Base-by-base conservation (phyloP, 2,113 vertebrate genomes). In the Antigone vipio region DNA sequence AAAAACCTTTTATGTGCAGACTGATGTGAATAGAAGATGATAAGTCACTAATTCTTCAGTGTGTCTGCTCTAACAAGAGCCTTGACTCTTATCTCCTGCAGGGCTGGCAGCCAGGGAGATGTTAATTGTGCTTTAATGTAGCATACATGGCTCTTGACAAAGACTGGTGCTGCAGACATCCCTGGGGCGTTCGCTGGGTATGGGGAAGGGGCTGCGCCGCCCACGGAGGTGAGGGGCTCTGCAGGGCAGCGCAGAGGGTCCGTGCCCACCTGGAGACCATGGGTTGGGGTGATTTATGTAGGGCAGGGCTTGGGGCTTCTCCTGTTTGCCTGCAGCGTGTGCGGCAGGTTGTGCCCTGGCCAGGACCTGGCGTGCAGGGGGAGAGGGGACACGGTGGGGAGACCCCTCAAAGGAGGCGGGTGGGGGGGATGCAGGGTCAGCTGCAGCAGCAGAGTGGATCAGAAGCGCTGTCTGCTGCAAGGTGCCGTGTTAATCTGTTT, bases 1-100 rank as follows among this genome's bases (percentile, higher is more conserved):
- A 42, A 90, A 76, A 58, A 17, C 75, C 63, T 83, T 96, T 96
- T 92, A 66, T 69, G 64, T 73, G 72, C 82, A 85, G 96, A 8
- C 71, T 58, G 95, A 92, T 88, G 78, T 47, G 93, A 90, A 74
- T 5, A 42, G 88, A 20, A 58, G 88, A 87, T 49, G 94, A 62
- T 90, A 95, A 94, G 67, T 85, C 93, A 23, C 82, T 93, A 93
- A 96, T 92, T 96, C 85, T 92, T 90, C 55, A 1, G 72, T 20
- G 53, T 47, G 47, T 23, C 87, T 93, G 88, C 66, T 85, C 10
- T 1, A 82, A 90, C 81, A 62, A 85, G 96, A 90, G 93, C 63
- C 80, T 67, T 30, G 72, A 12, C 82, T 80, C 71, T 94, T 88
- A 89, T 92, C 85, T 85, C 27, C 13, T 16, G 79, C 75, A 42